Percentiles rank a stretch among this genome's conserved stretches.
Evolutionary conservation across 2,113 vertebrate species (phyloP).

Genomic region (Telmatochromis brichardi): DNA sequence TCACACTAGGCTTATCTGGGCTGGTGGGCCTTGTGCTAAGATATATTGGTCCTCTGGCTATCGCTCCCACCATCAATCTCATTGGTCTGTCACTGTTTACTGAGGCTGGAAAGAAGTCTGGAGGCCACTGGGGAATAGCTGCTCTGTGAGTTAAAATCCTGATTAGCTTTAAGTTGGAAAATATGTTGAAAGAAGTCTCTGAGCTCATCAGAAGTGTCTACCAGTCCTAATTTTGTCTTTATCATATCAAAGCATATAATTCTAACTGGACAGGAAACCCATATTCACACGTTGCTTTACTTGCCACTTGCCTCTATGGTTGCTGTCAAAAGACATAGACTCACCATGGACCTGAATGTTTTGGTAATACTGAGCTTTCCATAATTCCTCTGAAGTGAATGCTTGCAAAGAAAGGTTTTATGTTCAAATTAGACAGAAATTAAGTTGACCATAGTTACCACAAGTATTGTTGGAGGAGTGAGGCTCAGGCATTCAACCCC

Average conservation of each 20-base stretch:
- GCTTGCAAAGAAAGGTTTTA: background rate
- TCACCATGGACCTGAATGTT: background rate
- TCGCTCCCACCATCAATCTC: constrained; percentile 76
- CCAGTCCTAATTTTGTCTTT: background rate
- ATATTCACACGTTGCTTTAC: background rate
- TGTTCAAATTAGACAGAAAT: background rate
- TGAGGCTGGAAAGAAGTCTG: constrained; percentile 74
- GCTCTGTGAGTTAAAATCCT: constrained; percentile 63
- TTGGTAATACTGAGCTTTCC: background rate
- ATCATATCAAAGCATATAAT: background rate
- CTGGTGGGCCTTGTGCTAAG: constrained; percentile 69
- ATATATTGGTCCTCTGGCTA: constrained; percentile 73
- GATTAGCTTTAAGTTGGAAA: background rate
- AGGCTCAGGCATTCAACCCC: background rate
- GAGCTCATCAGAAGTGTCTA: background rate
- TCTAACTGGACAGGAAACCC: background rate
- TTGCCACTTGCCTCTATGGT: background rate
- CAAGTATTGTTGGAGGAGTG: background rate
- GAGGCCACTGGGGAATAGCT: constrained; percentile 77
- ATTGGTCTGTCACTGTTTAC: constrained; percentile 74
- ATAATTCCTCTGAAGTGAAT: background rate
- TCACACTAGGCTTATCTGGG: constrained; percentile 68
- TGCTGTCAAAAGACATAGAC: background rate
- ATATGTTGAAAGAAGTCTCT: background rate
- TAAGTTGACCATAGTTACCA: background rate